Percentiles rank a stretch among this genome's conserved stretches.
Conservation (phyloP, 2,113 vertebrate genomes). For the Desmodus rotundus region DNA sequence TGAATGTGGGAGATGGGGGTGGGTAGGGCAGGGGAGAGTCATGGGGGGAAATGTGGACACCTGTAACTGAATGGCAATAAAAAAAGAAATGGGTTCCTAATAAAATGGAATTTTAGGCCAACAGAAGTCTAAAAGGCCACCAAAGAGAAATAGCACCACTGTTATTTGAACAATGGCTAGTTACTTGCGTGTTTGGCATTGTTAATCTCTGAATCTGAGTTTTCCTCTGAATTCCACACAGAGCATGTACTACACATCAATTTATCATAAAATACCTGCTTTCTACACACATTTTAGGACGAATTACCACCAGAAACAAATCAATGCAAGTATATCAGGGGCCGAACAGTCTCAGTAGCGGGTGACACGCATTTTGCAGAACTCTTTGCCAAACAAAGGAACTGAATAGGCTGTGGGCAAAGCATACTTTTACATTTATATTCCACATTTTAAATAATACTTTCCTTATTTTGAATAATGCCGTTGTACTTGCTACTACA, state of each 20-base stretch:
- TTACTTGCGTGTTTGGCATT: constrained; percentile 83
- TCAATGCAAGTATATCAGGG: constrained; percentile 79
- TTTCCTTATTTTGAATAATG: neutral
- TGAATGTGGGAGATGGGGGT: no score
- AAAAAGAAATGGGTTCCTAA: constrained; percentile 73
- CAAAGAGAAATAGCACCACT: constrained; percentile 86
- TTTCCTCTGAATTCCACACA: constrained; percentile 50
- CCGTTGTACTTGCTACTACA: neutral
- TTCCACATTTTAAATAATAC: neutral
- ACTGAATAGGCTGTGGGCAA: constrained; percentile 61
- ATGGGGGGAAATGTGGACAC: no score
- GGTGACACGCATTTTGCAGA: constrained; percentile 76
- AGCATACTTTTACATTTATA: neutral
- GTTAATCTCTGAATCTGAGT: constrained; percentile 73
- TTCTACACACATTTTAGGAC: constrained; percentile 81
- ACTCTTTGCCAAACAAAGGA: constrained; percentile 73
- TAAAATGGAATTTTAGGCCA: constrained; percentile 82
- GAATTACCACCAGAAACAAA: constrained; percentile 82
- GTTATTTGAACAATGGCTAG: constrained; percentile 81
- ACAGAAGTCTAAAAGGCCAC: constrained; percentile 86
- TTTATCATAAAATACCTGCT: constrained; percentile 69
- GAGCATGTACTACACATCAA: neutral
- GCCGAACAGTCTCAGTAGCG: constrained; percentile 78
- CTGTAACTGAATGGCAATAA: no score
- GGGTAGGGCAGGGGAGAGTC: no score